A percentile compares a stretch with the other conserved stretches of the same genome.
These are phyloP conservation scores for Cylloceria caligata DNA, from an alignment of 2,888 invertebrate genomes.

Conservation along the genomic window DNA sequence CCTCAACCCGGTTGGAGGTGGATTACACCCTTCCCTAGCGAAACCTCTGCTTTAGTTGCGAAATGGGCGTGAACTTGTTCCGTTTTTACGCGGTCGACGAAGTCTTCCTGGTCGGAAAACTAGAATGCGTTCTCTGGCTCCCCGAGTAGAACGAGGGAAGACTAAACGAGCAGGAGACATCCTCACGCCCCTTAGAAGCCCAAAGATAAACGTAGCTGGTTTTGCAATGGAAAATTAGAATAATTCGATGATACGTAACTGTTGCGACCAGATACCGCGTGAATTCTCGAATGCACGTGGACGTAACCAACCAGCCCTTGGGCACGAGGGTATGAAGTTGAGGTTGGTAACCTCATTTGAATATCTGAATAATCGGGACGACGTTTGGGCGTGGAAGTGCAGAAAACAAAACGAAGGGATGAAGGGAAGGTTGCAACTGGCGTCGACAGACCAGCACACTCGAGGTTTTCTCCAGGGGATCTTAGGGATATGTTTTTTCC, in stretches of 20 bases:
- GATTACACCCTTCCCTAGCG: slow-evolving; percentile 28
- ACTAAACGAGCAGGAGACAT: slow-evolving; percentile 38
- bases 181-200: slow-evolving; percentile 49
- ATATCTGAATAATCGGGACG: slow-evolving; percentile 84
- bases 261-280: slow-evolving; percentile 81
- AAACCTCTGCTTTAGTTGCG: slow-evolving; percentile 11
- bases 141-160: slow-evolving; percentile 40
- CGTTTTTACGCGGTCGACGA: slow-evolving; percentile 36
- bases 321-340: slow-evolving; percentile 19
- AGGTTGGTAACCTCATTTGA: slow-evolving; percentile 80
- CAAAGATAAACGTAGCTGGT: slow-evolving; percentile 69
- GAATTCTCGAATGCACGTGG: slow-evolving; percentile 46
- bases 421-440: slow-evolving; percentile 79
- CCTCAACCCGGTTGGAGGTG: slow-evolving; percentile 12
- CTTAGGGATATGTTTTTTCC: slow-evolving; percentile 74
- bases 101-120: slow-evolving; percentile 45
- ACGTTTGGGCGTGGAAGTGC: slow-evolving; percentile 81
- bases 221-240: slow-evolving; percentile 83
- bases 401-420: slow-evolving; percentile 61
- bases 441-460: slow-evolving; percentile 76
- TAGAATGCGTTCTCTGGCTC: slow-evolving; percentile 16
- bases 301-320: slow-evolving; percentile 31
- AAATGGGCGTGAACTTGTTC: slow-evolving; percentile 51
- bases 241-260: slow-evolving; percentile 85
- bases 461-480: slow-evolving; percentile 69